A percentile compares a stretch with the other conserved stretches of the same genome.
Evolutionary conservation across 1,140 invertebrate species (phyloP).

Genomic region (Hetaerina americana): DNA sequence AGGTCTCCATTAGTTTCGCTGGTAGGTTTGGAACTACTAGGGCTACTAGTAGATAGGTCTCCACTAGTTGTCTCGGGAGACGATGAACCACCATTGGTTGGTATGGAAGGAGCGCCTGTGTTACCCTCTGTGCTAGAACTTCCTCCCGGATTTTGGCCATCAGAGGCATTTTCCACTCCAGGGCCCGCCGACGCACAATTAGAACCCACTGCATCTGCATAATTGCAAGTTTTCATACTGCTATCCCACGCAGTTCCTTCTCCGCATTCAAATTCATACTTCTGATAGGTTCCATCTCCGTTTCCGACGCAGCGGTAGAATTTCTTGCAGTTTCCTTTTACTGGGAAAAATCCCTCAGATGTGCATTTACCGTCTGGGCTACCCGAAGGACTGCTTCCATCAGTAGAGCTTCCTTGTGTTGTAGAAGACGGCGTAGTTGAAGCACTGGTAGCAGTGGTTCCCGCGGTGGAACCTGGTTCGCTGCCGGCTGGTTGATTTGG

Average conservation of each 20-base stretch:
- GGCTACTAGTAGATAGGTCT: not conserved
- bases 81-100: no score
- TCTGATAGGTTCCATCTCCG: conserved; percentile 39
- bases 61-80: not conserved
- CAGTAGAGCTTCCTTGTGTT: not conserved
- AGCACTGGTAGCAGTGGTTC: not conserved
- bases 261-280: conserved; percentile 54
- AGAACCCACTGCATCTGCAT: conserved; percentile 34
- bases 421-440: not conserved
- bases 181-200: not conserved
- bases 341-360: conserved; percentile 46
- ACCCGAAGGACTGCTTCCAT: not conserved
- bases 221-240: conserved; percentile 46
- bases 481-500: not conserved
- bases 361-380: conserved; percentile 22
- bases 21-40: no score
- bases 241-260: conserved; percentile 60
- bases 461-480: not conserved
- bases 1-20: no score
- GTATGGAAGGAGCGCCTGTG: not conserved
- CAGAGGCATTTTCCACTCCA: no score
- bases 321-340: conserved; percentile 50
- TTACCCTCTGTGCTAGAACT: no score
- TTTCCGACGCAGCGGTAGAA: conserved; percentile 63
- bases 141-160: not conserved